These are phyloP conservation scores for Pygoscelis adeliae DNA, from an alignment of 2,113 vertebrate genomes.

Conservation along the genomic window DNA sequence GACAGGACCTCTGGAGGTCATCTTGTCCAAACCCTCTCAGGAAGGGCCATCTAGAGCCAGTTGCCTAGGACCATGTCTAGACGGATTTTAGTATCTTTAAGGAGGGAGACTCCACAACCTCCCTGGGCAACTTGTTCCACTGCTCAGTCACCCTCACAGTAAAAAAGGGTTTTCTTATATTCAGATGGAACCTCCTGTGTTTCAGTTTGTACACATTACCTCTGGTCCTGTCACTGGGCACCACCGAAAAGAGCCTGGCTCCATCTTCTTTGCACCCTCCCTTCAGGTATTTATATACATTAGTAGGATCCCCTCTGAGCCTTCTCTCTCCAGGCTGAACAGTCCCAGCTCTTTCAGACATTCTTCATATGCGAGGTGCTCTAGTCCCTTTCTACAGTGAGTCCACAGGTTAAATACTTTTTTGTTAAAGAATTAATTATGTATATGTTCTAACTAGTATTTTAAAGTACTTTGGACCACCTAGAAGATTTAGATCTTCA, in stretches of 20 bases:
- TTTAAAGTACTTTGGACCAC: not conserved
- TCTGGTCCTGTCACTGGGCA: not conserved
- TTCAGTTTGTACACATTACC: not conserved
- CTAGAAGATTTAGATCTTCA: not conserved
- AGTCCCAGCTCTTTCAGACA: not conserved
- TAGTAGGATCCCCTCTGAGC: not conserved
- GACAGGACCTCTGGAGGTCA: not conserved
- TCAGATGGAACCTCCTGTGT: not conserved
- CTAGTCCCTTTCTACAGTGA: not conserved
- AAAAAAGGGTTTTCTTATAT: not conserved
- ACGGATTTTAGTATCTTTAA: not conserved
- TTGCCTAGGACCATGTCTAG: not conserved
- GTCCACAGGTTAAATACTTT: not conserved
- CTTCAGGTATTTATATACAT: not conserved
- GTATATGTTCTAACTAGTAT: not conserved
- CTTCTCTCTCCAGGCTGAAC: not conserved
- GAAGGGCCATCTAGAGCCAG: not conserved
- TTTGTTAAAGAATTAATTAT: not conserved
- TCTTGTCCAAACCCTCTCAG: not conserved
- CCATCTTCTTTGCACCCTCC: not conserved
- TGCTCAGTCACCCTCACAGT: not conserved
- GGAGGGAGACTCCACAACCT: not conserved
- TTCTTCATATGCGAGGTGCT: not conserved
- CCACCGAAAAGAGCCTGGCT: not conserved
- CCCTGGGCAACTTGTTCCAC: not conserved